Base-by-base conservation (phyloP, 1,140 invertebrate species). In the Wasmannia auropunctata region DNA sequence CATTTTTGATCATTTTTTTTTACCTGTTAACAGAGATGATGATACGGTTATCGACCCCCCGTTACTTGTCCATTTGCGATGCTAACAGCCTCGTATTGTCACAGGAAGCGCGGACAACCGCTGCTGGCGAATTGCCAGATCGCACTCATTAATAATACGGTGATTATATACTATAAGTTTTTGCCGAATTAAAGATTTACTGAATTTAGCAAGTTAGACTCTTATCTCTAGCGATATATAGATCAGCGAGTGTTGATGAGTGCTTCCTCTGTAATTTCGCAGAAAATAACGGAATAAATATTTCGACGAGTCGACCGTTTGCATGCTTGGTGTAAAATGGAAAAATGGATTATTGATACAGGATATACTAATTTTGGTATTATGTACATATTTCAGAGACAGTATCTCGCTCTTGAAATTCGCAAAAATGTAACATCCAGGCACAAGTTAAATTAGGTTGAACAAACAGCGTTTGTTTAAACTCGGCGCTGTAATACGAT, bases 1-100 rank as follows among this genome's bases (percentile, higher is more conserved):
- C 31, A 14, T 31, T 72, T 72, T 83, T 54, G 22, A 8, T 40
- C 63, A 40, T 51, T 80, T 80, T 80, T 80, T 76, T 80, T 62
- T 60, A 69, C 11, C 22, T 25, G 25, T 58, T 83, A 56, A 28
- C 49, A 83, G 19, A 25, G 51, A 11, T 25, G 63, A 43, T 51
- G 67, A 10, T 16, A 16, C 22, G 14, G 67, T 46, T 46, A 58
- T 58, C 37, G 65, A 83, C n/a, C 79, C n/a, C 79, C 54, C 6
- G 79, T 83, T 81, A 72, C 25, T 60, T 81, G 77, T 80, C 49
- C 79, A 81, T 81, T 81, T 81, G 79, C 54, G 79, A 83, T 83
- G 79, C 79, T 83, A 83, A 83, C 67, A 83, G 37, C 37, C 37
- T 58, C 37, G 67, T 43, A 81, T 72, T 74, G 79, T 74, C 67